Conservation (phyloP, 2,797 vertebrate genomes). For the Gadopsis marmoratus region DNA sequence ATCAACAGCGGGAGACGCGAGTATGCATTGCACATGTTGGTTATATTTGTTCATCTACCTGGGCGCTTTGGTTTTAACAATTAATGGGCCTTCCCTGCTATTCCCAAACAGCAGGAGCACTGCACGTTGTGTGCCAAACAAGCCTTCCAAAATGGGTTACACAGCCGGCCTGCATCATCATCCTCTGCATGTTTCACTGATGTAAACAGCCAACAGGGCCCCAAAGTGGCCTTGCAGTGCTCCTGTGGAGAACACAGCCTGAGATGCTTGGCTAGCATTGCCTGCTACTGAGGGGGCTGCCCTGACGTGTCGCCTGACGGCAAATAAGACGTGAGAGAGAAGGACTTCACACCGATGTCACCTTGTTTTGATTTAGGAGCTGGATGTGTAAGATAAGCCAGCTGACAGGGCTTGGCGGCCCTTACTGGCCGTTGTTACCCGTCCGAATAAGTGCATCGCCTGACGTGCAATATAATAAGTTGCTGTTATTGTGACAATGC, state of each 20-base stretch:
- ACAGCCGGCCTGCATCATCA: constrained; percentile 47
- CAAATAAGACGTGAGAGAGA: constrained; percentile 36
- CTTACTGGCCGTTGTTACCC: background rate
- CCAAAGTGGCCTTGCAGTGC: constrained; percentile 43
- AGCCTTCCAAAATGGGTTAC: constrained; percentile 47
- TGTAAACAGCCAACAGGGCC: constrained; percentile 53
- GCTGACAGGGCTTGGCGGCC: background rate
- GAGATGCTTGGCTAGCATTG: constrained; percentile 25
- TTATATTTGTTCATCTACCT: constrained; percentile 37
- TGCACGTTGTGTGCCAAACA: constrained; percentile 31
- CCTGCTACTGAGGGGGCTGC: constrained; percentile 37
- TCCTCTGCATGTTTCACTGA: constrained; percentile 50
- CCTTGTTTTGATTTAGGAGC: constrained; percentile 56
- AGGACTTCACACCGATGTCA: constrained; percentile 53
- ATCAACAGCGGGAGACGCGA: constrained; percentile 38
- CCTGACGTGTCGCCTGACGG: constrained; percentile 49
- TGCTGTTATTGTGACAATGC: constrained; percentile 42
- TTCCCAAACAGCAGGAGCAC: constrained; percentile 31
- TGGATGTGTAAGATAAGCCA: constrained; percentile 13
- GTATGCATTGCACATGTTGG: constrained; percentile 49
- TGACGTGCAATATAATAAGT: constrained; percentile 12
- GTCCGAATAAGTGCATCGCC: constrained; percentile 2
- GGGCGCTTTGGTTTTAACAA: constrained; percentile 39
- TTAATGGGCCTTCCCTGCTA: constrained; percentile 13
- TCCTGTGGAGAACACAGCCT: constrained; percentile 35